Percentiles rank a stretch among this genome's conserved stretches.
Evolutionary conservation across 2,888 invertebrate species (phyloP).

Genomic region (Clostera curtula): DNA sequence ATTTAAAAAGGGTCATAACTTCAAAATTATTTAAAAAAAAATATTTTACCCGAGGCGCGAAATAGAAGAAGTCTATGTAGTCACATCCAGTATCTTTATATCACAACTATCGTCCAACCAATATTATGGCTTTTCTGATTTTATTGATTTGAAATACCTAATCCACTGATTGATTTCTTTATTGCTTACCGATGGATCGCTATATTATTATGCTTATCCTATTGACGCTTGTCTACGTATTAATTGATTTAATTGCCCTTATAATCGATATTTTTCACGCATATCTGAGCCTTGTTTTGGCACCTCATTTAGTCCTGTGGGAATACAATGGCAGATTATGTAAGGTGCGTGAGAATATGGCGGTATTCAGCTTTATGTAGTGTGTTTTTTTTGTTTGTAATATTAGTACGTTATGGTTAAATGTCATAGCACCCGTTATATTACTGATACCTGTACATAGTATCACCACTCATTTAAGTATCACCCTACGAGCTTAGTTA

Average conservation of each 20-base stretch:
- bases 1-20: too few relatives aligned
- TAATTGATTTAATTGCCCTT: constrained; percentile 63
- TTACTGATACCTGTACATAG: too few relatives aligned
- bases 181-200: constrained; percentile 55
- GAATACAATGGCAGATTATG: constrained; percentile 36
- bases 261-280: constrained; percentile 64
- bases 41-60: too few relatives aligned
- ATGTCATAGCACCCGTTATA: too few relatives aligned
- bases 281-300: constrained; percentile 57
- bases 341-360: constrained; percentile 28
- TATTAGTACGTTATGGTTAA: too few relatives aligned
- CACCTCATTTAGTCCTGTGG: constrained; percentile 66
- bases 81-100: constrained; percentile 33
- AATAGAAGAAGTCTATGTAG: not conserved
- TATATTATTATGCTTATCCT: constrained; percentile 56
- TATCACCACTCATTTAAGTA: too few relatives aligned
- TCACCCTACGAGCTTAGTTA: too few relatives aligned
- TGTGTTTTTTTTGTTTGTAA: too few relatives aligned
- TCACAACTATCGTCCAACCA: constrained; percentile 35
- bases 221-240: constrained; percentile 58
- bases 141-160: constrained; percentile 74
- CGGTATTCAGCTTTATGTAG: too few relatives aligned
- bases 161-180: constrained; percentile 73
- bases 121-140: constrained; percentile 61
- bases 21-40: too few relatives aligned